phyloP scores from a whole-genome alignment of 2,113 vertebrate genomes.

The Macquaria ambigua region DNA sequence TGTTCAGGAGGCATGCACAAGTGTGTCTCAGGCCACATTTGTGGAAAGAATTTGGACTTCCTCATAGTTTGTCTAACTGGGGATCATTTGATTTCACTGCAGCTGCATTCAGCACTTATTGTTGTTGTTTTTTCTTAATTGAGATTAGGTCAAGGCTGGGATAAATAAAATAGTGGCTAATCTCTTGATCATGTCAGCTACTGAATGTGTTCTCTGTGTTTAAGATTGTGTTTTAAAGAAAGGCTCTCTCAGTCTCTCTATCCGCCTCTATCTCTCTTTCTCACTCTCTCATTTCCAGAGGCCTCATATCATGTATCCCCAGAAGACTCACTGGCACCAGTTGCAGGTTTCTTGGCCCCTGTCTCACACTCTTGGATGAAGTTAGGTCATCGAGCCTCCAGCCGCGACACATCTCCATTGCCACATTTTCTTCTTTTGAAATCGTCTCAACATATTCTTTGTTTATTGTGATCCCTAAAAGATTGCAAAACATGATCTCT shows the following conservation, averaged over 20 bases:
- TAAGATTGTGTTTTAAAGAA: neutral
- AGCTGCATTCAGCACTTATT: too few relatives aligned
- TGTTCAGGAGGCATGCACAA: too few relatives aligned
- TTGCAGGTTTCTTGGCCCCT: conserved; percentile 46
- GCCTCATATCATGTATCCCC: conserved; percentile 63
- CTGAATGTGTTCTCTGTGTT: neutral
- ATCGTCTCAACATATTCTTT: neutral
- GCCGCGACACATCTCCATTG: neutral
- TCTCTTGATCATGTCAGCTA: neutral
- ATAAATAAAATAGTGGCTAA: neutral
- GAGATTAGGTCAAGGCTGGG: too few relatives aligned
- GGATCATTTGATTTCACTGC: too few relatives aligned
- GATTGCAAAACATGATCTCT: neutral
- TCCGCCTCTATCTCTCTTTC: neutral
- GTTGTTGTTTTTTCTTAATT: too few relatives aligned
- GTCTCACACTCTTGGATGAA: conserved; percentile 35
- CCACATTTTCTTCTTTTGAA: neutral
- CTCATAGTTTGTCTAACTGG: too few relatives aligned
- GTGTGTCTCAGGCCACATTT: too few relatives aligned
- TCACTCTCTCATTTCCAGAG: conserved; percentile 6
- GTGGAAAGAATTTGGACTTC: too few relatives aligned
- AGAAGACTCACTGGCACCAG: conserved; percentile 68
- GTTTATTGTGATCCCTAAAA: neutral
- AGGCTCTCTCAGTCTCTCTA: neutral
- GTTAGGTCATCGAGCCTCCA: neutral